These are phyloP conservation scores for Drosophila lacicola DNA, from an alignment of 2,888 invertebrate genomes.

Conservation along the genomic window DNA sequence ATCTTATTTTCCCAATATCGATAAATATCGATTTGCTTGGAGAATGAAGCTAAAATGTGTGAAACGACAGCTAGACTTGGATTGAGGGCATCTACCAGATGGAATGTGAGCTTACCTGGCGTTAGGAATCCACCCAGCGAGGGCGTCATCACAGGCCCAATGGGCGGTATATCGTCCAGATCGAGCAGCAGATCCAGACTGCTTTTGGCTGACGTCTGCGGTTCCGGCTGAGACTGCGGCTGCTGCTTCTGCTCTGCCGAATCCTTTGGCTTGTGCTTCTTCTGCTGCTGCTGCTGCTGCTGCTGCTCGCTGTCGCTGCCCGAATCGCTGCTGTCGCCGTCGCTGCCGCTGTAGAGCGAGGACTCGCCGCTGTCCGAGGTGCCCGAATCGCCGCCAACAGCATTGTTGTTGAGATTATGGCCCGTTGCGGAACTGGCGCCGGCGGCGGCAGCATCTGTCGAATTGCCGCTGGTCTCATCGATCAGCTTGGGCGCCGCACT, in stretches of 20 bases:
- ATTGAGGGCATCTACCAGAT: background rate
- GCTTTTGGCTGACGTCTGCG: slow-evolving; percentile 84
- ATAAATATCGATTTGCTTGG: too few species aligned
- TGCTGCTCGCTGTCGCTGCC: slow-evolving; percentile 27
- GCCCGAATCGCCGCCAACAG: slow-evolving; percentile 57
- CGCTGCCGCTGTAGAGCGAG: slow-evolving; percentile 69
- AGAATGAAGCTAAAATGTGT: too few species aligned
- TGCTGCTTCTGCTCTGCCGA: slow-evolving; percentile 15
- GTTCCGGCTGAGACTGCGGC: background rate
- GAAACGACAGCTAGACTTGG: too few species aligned
- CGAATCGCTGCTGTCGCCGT: slow-evolving; percentile 53
- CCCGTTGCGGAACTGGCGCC: background rate
- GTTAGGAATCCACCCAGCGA: slow-evolving; percentile 92
- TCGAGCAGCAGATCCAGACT: slow-evolving; percentile 94
- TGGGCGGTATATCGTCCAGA: slow-evolving; percentile 91
- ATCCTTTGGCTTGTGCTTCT: slow-evolving; percentile 1
- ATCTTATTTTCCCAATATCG: too few species aligned
- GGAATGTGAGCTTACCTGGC: slow-evolving; percentile 85
- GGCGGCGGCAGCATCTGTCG: background rate
- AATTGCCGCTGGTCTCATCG: slow-evolving; percentile 24
- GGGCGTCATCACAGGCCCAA: slow-evolving; percentile 89
- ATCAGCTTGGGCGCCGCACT: slow-evolving; percentile 25
- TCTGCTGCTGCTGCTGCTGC: slow-evolving; percentile 15
- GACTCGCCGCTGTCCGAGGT: slow-evolving; percentile 81
- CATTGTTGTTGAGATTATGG: slow-evolving; percentile 45